Evolutionary conservation across 92 coral and sea anemone genomes (phyloP).

Genomic region (Scolanthus callimorphus): DNA sequence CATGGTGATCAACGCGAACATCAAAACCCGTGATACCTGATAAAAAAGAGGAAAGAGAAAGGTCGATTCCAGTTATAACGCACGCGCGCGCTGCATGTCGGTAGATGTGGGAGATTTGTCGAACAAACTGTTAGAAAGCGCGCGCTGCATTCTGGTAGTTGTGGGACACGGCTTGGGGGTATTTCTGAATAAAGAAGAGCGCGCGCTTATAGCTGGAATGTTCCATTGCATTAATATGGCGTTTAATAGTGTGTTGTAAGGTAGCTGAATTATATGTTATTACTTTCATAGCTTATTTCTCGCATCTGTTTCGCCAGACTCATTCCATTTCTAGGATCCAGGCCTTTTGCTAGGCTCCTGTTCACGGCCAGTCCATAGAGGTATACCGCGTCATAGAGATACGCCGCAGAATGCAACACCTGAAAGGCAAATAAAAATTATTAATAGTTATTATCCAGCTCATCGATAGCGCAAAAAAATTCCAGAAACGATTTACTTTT

Average conservation of each 20-base stretch:
- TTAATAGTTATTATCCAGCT: no score
- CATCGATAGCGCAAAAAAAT: no score
- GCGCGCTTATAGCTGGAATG: neutral
- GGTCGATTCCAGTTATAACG: no score
- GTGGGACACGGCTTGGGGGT: no score
- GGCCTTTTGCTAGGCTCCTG: constrained; percentile 52
- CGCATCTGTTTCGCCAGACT: constrained; percentile 41
- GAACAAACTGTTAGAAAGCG: no score
- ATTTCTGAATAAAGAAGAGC: no score
- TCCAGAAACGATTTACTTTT: no score
- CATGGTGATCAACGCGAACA: constrained; percentile 67
- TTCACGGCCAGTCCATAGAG: constrained; percentile 76
- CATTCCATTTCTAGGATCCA: constrained; percentile 51
- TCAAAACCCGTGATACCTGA: constrained; percentile 80
- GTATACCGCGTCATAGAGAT: constrained; percentile 64
- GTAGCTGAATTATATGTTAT: no score
- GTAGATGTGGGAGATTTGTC: no score
- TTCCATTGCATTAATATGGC: neutral
- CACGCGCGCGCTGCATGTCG: no score
- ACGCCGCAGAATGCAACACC: constrained; percentile 53
- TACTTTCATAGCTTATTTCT: constrained; percentile 53
- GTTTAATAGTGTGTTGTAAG: neutral
- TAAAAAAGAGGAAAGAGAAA: neutral
- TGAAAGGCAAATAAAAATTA: constrained; percentile 10
- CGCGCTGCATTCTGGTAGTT: no score